A percentile compares a stretch with the other conserved stretches of the same genome.
These are phyloP conservation scores for Sebastes wilsoni DNA, from an alignment of 2,797 vertebrate genomes.

Conservation along the genomic window DNA sequence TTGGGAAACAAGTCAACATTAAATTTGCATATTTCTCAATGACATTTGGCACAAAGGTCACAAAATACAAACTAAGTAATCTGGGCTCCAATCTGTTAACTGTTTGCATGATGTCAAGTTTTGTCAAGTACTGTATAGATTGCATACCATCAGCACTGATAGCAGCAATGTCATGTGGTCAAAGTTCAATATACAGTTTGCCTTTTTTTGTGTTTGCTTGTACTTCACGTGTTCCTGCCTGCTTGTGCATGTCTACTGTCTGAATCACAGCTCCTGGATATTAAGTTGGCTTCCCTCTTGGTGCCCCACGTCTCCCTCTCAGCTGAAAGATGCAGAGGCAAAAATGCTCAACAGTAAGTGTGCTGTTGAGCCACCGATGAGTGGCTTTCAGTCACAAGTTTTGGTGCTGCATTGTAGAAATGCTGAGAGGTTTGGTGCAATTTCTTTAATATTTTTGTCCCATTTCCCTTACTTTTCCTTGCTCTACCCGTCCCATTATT, in stretches of 20 bases:
- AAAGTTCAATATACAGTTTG: conserved; percentile 62
- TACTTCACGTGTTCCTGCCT: conserved; percentile 2
- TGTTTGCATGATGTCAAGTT: neutral
- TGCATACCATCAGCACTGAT: conserved; percentile 40
- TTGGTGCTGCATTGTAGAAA: neutral
- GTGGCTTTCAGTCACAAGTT: neutral
- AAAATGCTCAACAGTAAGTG: conserved; percentile 94
- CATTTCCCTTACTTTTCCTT: neutral
- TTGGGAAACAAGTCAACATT: neutral
- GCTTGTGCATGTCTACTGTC: conserved; percentile 13
- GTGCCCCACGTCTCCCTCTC: conserved; percentile 91
- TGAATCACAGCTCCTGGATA: conserved; percentile 85
- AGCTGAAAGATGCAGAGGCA: conserved; percentile 92
- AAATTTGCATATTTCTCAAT: neutral
- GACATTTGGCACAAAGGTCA: neutral
- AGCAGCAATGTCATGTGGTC: conserved; percentile 28
- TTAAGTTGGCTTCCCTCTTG: conserved; percentile 93
- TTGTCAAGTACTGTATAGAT: neutral
- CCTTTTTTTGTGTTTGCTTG: conserved; percentile 3
- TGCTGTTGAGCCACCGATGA: neutral
- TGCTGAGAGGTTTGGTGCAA: neutral
- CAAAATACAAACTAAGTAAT: neutral
- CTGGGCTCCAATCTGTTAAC: neutral
- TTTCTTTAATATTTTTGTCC: neutral
- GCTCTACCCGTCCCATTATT: neutral